Evolutionary conservation across 2,797 vertebrate species (phyloP).

Genomic region (Chaenodraco wilsoni): DNA sequence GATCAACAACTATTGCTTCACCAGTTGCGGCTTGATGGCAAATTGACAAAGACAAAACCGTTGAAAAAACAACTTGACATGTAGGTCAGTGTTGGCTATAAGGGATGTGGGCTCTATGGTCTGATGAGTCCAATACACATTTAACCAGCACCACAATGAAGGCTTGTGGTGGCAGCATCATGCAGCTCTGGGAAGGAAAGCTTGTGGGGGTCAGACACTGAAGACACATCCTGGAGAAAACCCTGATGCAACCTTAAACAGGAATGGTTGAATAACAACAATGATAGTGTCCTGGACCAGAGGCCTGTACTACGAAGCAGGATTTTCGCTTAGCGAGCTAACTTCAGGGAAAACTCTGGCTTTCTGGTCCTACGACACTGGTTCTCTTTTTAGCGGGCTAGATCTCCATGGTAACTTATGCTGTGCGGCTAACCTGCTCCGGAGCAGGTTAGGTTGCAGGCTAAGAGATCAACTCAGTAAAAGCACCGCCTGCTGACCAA

Average conservation of each 20-base stretch:
- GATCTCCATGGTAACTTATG: too few species aligned
- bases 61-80: not conserved
- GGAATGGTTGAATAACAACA: conserved; percentile 8
- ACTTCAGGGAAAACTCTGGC: too few species aligned
- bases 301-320: too few species aligned
- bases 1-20: conserved; percentile 21
- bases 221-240: conserved; percentile 11
- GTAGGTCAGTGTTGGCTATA: not conserved
- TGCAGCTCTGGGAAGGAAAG: not conserved
- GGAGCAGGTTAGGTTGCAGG: too few species aligned
- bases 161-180: not conserved
- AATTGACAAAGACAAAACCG: not conserved
- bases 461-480: too few species aligned
- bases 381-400: too few species aligned
- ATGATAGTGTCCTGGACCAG: not conserved
- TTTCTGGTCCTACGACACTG: too few species aligned
- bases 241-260: not conserved
- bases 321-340: too few species aligned
- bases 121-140: conserved; percentile 14
- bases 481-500: too few species aligned
- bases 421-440: too few species aligned
- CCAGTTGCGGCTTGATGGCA: not conserved
- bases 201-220: not conserved
- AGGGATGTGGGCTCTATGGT: not conserved
- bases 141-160: not conserved